Conservation (phyloP, 92 coral and sea anemone genomes). For the Montipora capitata region DNA sequence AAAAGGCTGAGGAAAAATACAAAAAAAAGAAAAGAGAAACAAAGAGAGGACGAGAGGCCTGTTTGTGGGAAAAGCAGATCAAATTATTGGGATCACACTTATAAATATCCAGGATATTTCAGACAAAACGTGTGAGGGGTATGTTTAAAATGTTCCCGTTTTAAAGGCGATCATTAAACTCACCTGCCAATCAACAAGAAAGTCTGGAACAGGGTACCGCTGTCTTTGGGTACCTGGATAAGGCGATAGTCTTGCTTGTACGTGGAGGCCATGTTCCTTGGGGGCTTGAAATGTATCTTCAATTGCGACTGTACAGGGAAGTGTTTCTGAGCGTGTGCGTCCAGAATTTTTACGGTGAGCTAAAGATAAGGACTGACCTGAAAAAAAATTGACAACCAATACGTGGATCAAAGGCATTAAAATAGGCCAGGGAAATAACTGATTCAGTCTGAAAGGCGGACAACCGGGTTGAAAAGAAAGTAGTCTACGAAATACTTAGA, state of each 20-base stretch:
- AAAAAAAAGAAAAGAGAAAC: too few species aligned
- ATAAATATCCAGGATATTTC: background rate
- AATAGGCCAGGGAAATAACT: too few species aligned
- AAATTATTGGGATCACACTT: background rate
- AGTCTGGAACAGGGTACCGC: constrained; percentile 93
- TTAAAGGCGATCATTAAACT: background rate
- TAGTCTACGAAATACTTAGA: background rate
- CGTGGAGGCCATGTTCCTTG: too few species aligned
- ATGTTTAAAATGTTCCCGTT: too few species aligned
- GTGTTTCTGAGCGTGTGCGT: constrained; percentile 46
- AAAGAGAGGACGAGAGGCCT: too few species aligned
- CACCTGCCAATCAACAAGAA: constrained; percentile 92
- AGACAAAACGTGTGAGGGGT: background rate
- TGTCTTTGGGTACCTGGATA: constrained; percentile 78
- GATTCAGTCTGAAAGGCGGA: too few species aligned
- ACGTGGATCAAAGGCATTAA: too few species aligned
- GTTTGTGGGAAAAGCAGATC: background rate
- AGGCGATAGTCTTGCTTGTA: constrained; percentile 21
- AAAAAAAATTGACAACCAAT: too few species aligned
- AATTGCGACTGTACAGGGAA: constrained; percentile 4
- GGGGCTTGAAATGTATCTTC: constrained; percentile 22
- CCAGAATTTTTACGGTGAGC: background rate
- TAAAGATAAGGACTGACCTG: too few species aligned
- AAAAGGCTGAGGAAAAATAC: too few species aligned
- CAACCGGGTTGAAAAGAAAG: background rate